Conservation (phyloP, 1,140 invertebrate species). For the Drosophila nannoptera region DNA sequence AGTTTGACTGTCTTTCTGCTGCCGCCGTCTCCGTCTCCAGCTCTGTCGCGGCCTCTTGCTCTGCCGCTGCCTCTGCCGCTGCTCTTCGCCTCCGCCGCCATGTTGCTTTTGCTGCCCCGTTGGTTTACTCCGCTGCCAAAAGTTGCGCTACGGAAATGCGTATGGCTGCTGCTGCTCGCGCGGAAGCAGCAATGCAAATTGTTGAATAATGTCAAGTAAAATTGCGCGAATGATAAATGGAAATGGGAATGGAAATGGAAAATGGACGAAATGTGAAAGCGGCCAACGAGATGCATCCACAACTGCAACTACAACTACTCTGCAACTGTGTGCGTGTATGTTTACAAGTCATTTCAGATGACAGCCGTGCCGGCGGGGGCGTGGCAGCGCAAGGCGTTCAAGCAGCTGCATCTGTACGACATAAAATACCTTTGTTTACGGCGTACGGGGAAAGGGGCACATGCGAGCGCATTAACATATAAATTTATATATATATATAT, state of each 20-base stretch:
- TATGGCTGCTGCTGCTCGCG: conserved; percentile 33
- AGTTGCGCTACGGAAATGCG: conserved; percentile 40
- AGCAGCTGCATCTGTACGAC: background rate
- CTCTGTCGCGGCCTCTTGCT: too few relatives aligned
- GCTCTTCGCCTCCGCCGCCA: conserved; percentile 26
- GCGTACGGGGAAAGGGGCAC: background rate
- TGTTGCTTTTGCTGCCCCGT: conserved; percentile 13
- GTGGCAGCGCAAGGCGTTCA: conserved; percentile 7
- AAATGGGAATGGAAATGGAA: conserved; percentile 17
- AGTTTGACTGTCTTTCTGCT: conserved; percentile 17
- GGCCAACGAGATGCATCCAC: conserved; percentile 23
- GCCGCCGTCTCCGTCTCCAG: conserved; percentile 27
- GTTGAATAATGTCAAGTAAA: conserved; percentile 72
- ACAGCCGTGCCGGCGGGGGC: background rate
- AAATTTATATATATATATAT: background rate
- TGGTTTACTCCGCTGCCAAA: conserved; percentile 30
- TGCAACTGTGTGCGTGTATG: background rate
- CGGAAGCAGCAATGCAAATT: conserved; percentile 71
- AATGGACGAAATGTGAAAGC: conserved; percentile 35
- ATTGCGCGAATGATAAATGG: conserved; percentile 56
- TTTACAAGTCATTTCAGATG: conserved; percentile 1
- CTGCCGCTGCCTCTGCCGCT: too few relatives aligned
- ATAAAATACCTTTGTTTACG: background rate
- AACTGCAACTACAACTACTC: background rate
- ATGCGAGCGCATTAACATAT: background rate